Percentiles rank a stretch among this genome's conserved stretches.
phyloP scores from a whole-genome alignment of 1,140 invertebrate species.

The Drosophila simulans region DNA sequence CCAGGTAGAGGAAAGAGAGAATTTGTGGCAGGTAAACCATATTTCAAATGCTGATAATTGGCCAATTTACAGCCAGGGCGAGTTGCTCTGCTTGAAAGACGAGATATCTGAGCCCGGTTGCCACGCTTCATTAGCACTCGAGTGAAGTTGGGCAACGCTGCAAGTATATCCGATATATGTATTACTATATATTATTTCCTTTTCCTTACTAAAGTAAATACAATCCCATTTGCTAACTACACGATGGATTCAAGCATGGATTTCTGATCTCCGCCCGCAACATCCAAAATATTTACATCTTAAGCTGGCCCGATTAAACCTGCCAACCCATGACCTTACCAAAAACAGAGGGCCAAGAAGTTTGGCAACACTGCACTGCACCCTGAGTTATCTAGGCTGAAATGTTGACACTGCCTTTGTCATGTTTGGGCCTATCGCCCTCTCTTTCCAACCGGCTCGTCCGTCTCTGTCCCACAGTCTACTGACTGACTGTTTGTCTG shows the following conservation, averaged over 20 bases:
- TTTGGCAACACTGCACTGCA: slow-evolving; percentile 38
- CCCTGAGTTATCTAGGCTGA: slow-evolving; percentile 26
- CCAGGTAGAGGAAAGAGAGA: slow-evolving; percentile 54
- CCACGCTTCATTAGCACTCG: slow-evolving; percentile 34
- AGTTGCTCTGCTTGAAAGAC: slow-evolving; percentile 35
- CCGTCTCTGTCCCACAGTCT: slow-evolving; percentile 17
- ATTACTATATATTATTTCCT: no score
- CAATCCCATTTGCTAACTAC: no score
- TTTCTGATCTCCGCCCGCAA: neutral
- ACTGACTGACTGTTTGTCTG: slow-evolving; percentile 25
- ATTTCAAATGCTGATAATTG: slow-evolving; percentile 82
- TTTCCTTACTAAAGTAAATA: neutral
- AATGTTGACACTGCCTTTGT: slow-evolving; percentile 69
- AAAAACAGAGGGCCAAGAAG: slow-evolving; percentile 12
- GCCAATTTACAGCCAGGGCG: slow-evolving; percentile 66
- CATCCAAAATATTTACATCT: slow-evolving; percentile 5
- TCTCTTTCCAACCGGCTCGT: neutral
- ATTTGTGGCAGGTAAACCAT: slow-evolving; percentile 66
- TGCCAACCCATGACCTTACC: neutral
- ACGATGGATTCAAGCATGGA: no score
- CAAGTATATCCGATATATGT: neutral
- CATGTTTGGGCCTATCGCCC: slow-evolving; percentile 8
- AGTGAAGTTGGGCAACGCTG: slow-evolving; percentile 38
- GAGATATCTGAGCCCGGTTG: slow-evolving; percentile 42
- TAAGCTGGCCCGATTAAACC: slow-evolving; percentile 1